A percentile compares a stretch with the other conserved stretches of the same genome.
Evolutionary conservation across 1,140 invertebrate genomes (phyloP).

Genomic region (Glossosoma conforme): DNA sequence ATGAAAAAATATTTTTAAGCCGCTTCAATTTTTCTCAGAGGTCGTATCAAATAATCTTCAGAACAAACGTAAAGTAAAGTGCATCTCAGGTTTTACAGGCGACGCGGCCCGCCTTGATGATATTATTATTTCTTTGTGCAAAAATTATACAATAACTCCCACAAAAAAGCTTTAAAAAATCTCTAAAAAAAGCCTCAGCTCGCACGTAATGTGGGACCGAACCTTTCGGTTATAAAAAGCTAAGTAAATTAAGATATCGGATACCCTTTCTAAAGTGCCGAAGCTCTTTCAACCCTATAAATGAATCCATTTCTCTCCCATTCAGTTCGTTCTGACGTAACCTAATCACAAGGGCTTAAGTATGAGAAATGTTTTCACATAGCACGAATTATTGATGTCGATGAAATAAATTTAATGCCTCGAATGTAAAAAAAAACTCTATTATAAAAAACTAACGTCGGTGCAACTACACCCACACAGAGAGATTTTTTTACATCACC

Average conservation of each 20-base stretch:
- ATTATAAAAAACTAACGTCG: constrained; percentile 23
- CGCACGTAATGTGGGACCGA: constrained; percentile 7
- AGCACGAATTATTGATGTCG: constrained; percentile 24
- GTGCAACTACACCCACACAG: constrained; percentile 23
- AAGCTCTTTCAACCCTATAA: constrained; percentile 28
- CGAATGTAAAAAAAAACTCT: constrained; percentile 22
- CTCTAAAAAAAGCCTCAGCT: constrained; percentile 8
- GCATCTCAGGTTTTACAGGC: too few species aligned
- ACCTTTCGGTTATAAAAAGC: constrained; percentile 25
- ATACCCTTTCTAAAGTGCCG: constrained; percentile 27
- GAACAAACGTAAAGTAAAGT: too few species aligned
- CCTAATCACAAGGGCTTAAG: constrained; percentile 26
- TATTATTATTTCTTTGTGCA: constrained; percentile 20
- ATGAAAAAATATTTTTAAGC: too few species aligned
- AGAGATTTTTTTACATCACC: constrained; percentile 19
- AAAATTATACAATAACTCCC: constrained; percentile 23
- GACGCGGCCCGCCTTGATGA: too few species aligned
- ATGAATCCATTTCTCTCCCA: constrained; percentile 22
- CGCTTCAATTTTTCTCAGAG: too few species aligned
- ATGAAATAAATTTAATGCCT: constrained; percentile 28
- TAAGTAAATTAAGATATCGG: constrained; percentile 33
- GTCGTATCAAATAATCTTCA: too few species aligned
- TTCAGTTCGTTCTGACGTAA: constrained; percentile 23
- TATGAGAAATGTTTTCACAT: constrained; percentile 28
- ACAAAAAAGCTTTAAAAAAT: constrained; percentile 9